Evolutionary conservation across 1,140 invertebrate genomes (phyloP), one percentile per base, ranked within the genome.

Genomic region (Subanguina moxae): DNA sequence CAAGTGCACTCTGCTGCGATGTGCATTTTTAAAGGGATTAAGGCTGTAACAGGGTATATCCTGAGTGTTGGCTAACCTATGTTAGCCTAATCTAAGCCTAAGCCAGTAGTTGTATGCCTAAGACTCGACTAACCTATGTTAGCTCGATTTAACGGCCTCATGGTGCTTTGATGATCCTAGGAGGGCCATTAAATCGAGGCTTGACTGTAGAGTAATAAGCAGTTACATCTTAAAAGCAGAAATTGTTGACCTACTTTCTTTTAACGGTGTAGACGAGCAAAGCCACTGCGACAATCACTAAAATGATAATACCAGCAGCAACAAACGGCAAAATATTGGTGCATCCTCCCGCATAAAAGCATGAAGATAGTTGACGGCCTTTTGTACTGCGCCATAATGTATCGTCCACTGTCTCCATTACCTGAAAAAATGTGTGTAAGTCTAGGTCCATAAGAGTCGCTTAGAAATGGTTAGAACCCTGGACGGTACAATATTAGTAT

Each of bases 291-390:
- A 45, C 43, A 17, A 76, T 21, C 52, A 75, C 27, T 17, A 58
- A 17, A 52, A 75, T 19, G 43, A 23, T 71, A 1, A 45, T 62
- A 1, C 30, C 62, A 23, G 21, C 65, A 42, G 46, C 28, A 58
- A 77, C 32, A 52, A 63, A 64, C n/a, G 76, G 66, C 3, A 62
- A 28, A 43, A 52, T 64, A 43, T 28, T 77, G 9, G 73, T 32
- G 57, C 76, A 76, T 32, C 69, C 74, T 11, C 74, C 76, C 15
- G 17, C 48, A 48, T 76, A 76, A 27, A 64, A 78, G 48, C 74
- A 78, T 28, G 58, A 38, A 38, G 73, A 59, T 3, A 72, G 65
- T 38, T 70, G 13, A 0, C 15, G 8, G n/a, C 45, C 48, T 23
- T 59, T 52, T 28, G 58, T 46, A 13, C 43, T 28, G 15, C 57